Base-by-base conservation (phyloP, 2,113 vertebrate species). In the Apodemus speciosus region DNA sequence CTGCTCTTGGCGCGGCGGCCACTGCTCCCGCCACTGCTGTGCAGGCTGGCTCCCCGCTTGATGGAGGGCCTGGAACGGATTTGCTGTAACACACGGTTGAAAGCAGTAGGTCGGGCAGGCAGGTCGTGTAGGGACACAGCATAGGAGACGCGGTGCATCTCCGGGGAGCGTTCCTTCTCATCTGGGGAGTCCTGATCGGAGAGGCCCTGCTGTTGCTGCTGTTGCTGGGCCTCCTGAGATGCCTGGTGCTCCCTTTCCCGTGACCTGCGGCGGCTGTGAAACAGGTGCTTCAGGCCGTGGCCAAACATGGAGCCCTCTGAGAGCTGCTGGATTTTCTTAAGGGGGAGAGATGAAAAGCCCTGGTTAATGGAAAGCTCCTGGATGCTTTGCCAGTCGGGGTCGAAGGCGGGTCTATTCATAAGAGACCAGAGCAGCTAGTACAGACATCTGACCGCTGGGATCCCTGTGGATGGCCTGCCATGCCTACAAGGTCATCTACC, bases 281-380 rank as follows among this genome's bases (percentile, higher is more conserved):
- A 99, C 25, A 99, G 98, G 96, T 99, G 98, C 97, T 99, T 99
- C 85, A 99, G 97, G 93, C 98, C 98, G 87, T 99, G 98, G 97
- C 98, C 98, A 89, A 99, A 99, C 98, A 99, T 98, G 97, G 98
- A 99, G 88, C 98, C 98, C 93, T 99, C 98, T 0, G 98, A 99
- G 21, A 99, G 97, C 97, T 99, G 98, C 97, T 99, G 98, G 97
- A 98, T 98, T 97, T 98, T 99, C 98, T 99, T 96, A 10, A 46
- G 53, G 4, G 88, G 89, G 93, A 56, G 88, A 96, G 32, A 95
- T 0, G 30, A 88, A 32, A 73, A 86, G 76, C 43, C 9, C 14
- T 72, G 27, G 84, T 96, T 35, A 89, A 56, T 21, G 38, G 71
- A 71, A 75, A 49, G 60, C 58, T 93, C 89, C 18, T 27, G 27